phyloP scores from a whole-genome alignment of 2,113 vertebrate species.

The Isurus oxyrinchus region DNA sequence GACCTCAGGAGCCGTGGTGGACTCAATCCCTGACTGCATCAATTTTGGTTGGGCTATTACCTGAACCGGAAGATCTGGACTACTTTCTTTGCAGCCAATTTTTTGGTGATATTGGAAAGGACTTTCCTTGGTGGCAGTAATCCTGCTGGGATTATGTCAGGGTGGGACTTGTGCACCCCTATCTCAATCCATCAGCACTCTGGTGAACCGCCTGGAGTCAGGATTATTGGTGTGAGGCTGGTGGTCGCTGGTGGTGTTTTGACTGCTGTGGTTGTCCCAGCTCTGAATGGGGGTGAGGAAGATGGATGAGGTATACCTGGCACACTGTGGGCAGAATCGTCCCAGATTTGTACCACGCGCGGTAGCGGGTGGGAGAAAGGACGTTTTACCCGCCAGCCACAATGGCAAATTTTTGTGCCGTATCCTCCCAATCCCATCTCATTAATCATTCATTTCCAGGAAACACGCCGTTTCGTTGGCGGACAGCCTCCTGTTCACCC shows the following conservation, averaged over 20 bases:
- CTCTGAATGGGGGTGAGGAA: neutral
- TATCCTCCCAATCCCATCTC: no score
- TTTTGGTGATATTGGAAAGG: neutral
- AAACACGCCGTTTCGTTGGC: no score
- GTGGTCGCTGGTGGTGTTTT: neutral
- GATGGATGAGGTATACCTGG: neutral
- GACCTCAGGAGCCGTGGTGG: no score
- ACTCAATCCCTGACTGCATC: no score
- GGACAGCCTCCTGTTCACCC: no score
- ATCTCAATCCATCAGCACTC: neutral
- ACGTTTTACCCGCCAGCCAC: no score
- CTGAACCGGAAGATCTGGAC: neutral
- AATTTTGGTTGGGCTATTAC: neutral
- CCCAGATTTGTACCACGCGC: no score
- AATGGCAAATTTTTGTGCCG: no score
- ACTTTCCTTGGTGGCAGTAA: neutral
- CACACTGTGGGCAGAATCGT: neutral
- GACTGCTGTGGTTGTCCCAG: neutral
- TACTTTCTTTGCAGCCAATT: neutral
- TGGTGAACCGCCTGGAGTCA: neutral
- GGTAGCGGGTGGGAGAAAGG: no score
- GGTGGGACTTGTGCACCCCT: neutral
- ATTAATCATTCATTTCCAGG: no score
- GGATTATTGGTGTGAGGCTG: neutral
- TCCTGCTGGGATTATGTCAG: neutral